Conservation (phyloP, 2,113 vertebrate genomes). For the Tachycineta bicolor region DNA sequence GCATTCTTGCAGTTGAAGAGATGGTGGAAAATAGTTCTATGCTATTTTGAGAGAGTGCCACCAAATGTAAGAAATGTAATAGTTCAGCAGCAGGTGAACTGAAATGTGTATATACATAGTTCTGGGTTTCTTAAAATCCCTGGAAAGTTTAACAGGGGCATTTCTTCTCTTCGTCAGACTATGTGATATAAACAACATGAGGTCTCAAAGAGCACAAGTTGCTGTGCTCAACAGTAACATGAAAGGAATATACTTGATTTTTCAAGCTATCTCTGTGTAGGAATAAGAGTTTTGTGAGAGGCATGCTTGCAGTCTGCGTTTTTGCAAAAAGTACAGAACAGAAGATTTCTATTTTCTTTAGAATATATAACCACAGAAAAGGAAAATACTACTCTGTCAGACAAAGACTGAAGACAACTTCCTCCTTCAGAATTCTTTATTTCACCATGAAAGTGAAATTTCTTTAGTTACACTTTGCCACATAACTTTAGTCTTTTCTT, state of each 20-base stretch:
- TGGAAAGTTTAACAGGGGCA: not conserved
- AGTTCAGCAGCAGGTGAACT: not conserved
- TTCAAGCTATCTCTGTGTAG: not conserved
- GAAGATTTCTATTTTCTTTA: not conserved
- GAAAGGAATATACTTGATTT: not conserved
- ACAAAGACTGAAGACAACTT: not conserved
- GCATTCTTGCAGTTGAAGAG: not conserved
- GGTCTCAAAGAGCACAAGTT: not conserved
- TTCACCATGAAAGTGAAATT: not conserved
- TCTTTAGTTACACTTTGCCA: not conserved
- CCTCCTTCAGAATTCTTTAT: not conserved
- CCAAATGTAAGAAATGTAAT: not conserved
- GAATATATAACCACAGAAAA: not conserved
- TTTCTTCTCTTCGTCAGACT: not conserved
- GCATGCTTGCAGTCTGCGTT: not conserved
- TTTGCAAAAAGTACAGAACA: not conserved
- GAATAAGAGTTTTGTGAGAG: not conserved
- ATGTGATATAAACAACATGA: not conserved
- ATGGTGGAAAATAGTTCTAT: not conserved
- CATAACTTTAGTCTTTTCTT: not conserved
- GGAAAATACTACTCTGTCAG: not conserved
- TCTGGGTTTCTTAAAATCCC: not conserved
- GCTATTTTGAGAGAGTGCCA: not conserved
- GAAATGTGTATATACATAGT: not conserved
- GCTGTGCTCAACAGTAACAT: not conserved